These are phyloP conservation scores for Eurois occulta DNA, from an alignment of 2,888 invertebrate genomes.

Conservation along the genomic window DNA sequence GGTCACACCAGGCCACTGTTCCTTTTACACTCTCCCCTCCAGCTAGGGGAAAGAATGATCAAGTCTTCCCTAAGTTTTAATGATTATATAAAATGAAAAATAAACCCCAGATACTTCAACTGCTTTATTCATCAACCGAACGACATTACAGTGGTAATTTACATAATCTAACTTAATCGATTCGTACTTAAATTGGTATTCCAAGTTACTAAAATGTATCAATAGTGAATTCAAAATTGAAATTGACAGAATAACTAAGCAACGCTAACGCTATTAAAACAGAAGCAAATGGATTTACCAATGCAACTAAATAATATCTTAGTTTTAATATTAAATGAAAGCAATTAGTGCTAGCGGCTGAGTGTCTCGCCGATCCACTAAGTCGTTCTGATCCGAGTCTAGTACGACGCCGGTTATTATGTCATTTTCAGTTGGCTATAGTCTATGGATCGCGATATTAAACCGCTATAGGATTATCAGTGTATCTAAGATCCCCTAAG, in stretches of 20 bases:
- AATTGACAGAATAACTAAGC: background rate
- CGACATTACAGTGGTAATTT: background rate
- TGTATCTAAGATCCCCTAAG: conserved; percentile 2
- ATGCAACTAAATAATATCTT: conserved; percentile 11
- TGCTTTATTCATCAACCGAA: background rate
- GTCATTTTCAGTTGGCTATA: conserved; percentile 8
- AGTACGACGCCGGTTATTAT: conserved; percentile 16
- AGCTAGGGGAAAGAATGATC: background rate
- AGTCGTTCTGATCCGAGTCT: conserved; percentile 1
- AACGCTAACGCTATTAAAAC: background rate
- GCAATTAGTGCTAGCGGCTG: conserved; percentile 37
- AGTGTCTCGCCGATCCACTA: conserved; percentile 26
- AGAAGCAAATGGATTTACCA: background rate
- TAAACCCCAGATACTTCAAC: background rate
- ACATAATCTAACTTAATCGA: background rate
- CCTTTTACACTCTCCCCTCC: background rate
- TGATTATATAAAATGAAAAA: background rate
- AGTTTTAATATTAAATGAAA: conserved; percentile 31
- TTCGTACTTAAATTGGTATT: background rate
- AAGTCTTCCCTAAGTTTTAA: background rate
- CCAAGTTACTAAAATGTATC: background rate
- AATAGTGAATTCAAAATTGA: background rate
- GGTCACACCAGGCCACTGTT: background rate
- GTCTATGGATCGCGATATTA: conserved; percentile 24
- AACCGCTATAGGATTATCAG: conserved; percentile 22